Conservation (phyloP, 2,113 vertebrate genomes). For the Cephalopterus ornatus region DNA sequence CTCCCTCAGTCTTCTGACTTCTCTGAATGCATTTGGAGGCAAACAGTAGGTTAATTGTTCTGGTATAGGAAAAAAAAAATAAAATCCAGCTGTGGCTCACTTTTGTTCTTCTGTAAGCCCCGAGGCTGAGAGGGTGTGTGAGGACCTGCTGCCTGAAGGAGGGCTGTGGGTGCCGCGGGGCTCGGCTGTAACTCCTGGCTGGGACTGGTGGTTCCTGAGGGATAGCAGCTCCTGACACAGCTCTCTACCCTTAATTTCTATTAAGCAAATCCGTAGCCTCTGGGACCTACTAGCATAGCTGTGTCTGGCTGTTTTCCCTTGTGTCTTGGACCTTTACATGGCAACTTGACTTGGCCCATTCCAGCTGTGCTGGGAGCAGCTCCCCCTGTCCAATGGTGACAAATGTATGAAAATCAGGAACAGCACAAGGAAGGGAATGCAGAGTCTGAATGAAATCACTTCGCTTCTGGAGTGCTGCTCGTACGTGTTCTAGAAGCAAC, state of each 20-base stretch:
- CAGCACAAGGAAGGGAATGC: conserved; percentile 3
- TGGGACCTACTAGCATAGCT: accelerated
- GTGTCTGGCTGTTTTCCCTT: not conserved
- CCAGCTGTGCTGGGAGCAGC: not conserved
- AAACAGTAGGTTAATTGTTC: not conserved
- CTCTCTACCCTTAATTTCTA: accelerated
- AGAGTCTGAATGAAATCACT: conserved; percentile 22
- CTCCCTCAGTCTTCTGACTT: not conserved
- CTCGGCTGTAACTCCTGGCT: not conserved
- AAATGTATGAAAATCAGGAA: conserved; percentile 27
- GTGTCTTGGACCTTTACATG: not conserved
- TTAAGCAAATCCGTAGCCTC: not conserved
- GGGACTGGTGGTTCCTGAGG: accelerated
- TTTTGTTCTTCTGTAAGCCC: not conserved
- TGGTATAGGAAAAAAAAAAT: not conserved
- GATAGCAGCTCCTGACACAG: not conserved
- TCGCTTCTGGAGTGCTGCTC: conserved; percentile 28
- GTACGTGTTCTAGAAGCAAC: conserved; percentile 45
- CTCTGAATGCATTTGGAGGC: not conserved
- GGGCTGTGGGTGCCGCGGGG: not conserved
- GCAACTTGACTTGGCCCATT: not conserved
- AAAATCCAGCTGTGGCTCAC: not conserved
- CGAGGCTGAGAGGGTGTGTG: not conserved
- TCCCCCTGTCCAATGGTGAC: not conserved
- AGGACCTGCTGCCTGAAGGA: not conserved